phyloP scores from a whole-genome alignment of 1,140 invertebrate species.

The Drosophila parvula region DNA sequence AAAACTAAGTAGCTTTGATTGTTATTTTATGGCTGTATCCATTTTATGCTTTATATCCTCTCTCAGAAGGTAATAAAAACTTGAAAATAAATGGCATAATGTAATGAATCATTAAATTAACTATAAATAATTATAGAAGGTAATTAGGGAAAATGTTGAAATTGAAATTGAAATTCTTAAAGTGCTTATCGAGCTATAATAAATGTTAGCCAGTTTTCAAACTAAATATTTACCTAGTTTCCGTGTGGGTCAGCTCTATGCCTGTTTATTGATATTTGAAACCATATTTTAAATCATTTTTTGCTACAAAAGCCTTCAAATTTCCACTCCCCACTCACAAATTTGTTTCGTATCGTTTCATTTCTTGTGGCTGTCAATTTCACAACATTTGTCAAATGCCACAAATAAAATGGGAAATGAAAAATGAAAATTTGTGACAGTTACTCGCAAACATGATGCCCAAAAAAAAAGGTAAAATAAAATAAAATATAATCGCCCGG shows the following conservation, averaged over 20 bases:
- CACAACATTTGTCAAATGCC: constrained; percentile 60
- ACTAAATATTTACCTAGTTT: neutral
- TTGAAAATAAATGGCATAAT: neutral
- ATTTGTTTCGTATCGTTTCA: constrained; percentile 18
- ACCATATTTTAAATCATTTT: constrained; percentile 11
- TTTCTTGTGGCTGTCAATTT: constrained; percentile 61
- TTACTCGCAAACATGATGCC: constrained; percentile 3
- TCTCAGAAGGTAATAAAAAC: neutral
- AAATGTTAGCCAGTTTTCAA: no score
- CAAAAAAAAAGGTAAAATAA: neutral
- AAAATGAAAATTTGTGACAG: constrained; percentile 56
- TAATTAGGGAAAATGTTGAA: neutral
- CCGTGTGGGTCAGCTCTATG: neutral
- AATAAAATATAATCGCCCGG: no score
- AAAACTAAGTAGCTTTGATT: neutral
- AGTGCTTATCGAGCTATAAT: no score
- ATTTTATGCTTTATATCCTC: neutral
- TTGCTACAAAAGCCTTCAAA: neutral
- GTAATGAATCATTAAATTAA: neutral
- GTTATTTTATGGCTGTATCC: neutral
- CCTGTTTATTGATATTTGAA: neutral
- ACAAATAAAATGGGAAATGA: constrained; percentile 62
- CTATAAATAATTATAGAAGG: no score
- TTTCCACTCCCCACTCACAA: neutral
- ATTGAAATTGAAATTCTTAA: neutral